A percentile compares a stretch with the other conserved stretches of the same genome.
phyloP scores from a whole-genome alignment of 2,797 vertebrate genomes.

The Heteromormyrus szaboi region DNA sequence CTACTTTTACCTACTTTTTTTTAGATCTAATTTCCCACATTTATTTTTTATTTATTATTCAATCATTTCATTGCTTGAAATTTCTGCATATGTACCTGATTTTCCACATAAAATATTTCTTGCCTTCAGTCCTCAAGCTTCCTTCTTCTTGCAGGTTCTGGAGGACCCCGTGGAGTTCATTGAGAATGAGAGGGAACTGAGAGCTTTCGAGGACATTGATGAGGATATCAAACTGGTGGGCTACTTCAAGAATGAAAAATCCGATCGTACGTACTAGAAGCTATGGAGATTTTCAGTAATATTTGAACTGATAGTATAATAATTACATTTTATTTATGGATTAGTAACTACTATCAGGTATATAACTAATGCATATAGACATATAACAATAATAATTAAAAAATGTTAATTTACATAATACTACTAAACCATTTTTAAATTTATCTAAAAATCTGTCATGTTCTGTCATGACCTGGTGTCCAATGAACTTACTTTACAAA shows the following conservation, averaged over 20 bases:
- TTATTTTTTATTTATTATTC: not conserved
- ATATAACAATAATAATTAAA: not conserved
- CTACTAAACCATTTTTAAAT: not conserved
- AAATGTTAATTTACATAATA: not conserved
- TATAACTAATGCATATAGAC: not conserved
- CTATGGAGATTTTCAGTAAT: conserved; percentile 30
- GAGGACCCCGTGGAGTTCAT: conserved; percentile 84
- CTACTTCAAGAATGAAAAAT: conserved; percentile 87
- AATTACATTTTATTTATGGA: not conserved
- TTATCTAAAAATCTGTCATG: no score
- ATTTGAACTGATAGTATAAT: not conserved
- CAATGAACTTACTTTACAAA: not conserved
- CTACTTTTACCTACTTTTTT: not conserved
- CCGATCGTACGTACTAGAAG: conserved; percentile 73
- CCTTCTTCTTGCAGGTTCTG: conserved; percentile 61
- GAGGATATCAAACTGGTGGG: conserved; percentile 86
- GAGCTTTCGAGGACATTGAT: conserved; percentile 74
- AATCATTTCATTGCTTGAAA: not conserved
- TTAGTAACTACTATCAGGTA: not conserved
- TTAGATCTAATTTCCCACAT: not conserved
- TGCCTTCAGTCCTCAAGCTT: not conserved
- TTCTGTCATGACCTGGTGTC: not conserved
- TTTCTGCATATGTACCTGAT: not conserved
- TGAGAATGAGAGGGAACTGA: conserved; percentile 72
- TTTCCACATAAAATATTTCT: not conserved